These are phyloP conservation scores for Artemia franciscana DNA, from an alignment of 1,140 invertebrate species.

Conservation along the genomic window DNA sequence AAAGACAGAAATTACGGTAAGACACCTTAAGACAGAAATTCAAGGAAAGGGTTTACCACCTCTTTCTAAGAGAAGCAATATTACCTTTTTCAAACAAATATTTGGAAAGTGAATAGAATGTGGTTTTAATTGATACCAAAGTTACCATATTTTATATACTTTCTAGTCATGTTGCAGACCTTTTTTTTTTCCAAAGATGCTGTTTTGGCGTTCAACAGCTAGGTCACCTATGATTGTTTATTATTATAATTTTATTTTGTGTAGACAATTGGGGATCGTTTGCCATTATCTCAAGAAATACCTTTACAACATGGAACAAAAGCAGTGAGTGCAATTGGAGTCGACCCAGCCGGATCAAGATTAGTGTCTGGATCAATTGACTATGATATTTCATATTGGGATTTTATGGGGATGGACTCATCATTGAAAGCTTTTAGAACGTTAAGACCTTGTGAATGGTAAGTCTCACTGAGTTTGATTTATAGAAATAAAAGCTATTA, in stretches of 20 bases:
- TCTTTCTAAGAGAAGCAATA: too few relatives aligned
- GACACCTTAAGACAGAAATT: too few relatives aligned
- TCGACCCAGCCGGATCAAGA: conserved; percentile 76
- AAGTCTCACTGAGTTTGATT: conserved; percentile 7
- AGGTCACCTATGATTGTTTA: neutral
- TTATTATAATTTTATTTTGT: conserved; percentile 8
- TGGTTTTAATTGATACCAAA: too few relatives aligned
- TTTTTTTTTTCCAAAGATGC: too few relatives aligned
- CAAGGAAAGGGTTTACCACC: too few relatives aligned
- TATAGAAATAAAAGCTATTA: conserved; percentile 2
- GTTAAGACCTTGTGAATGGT: conserved; percentile 73
- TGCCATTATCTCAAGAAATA: conserved; percentile 58
- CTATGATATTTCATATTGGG: conserved; percentile 90
- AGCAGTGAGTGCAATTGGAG: conserved; percentile 59
- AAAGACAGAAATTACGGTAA: too few relatives aligned
- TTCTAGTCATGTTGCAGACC: too few relatives aligned
- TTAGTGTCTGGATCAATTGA: conserved; percentile 79
- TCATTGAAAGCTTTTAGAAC: conserved; percentile 72
- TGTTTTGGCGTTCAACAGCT: too few relatives aligned
- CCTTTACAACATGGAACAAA: conserved; percentile 60
- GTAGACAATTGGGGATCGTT: conserved; percentile 25
- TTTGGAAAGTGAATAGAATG: too few relatives aligned
- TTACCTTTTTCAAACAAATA: too few relatives aligned
- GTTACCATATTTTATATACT: too few relatives aligned
- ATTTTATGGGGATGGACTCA: conserved; percentile 93